phyloP scores from a whole-genome alignment of 92 coral and sea anemone genomes.

The Nematostella vectensis region DNA sequence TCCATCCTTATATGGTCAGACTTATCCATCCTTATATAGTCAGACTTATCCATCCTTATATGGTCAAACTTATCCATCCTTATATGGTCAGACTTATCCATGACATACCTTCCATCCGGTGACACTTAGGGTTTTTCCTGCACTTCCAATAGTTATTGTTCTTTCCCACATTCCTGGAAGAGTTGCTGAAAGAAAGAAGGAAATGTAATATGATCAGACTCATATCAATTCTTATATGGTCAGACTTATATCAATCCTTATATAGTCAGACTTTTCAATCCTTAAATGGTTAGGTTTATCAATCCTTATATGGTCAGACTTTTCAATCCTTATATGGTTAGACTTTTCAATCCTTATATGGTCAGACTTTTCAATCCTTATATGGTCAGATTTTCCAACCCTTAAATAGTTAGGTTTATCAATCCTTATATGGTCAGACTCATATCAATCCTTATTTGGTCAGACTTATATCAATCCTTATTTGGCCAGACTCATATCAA shows the following conservation, averaged over 20 bases:
- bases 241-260: too few relatives aligned
- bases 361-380: slow-evolving; percentile 48
- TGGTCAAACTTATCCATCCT: too few relatives aligned
- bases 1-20: too few relatives aligned
- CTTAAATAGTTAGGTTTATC: slow-evolving; percentile 21
- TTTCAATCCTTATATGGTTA: slow-evolving; percentile 77
- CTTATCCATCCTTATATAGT: too few relatives aligned
- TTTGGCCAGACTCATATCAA: too few relatives aligned
- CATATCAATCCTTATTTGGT: too few relatives aligned
- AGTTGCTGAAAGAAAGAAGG: slow-evolving; percentile 43
- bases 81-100: too few relatives aligned
- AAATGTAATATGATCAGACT: too few relatives aligned
- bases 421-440: slow-evolving; percentile 75
- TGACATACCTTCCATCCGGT: slow-evolving; percentile 92
- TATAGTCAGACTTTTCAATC: slow-evolving; percentile 35
- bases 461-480: too few relatives aligned
- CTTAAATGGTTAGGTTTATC: slow-evolving; percentile 72
- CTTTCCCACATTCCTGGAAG: slow-evolving; percentile 99
- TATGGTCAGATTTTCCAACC: too few relatives aligned
- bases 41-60: too few relatives aligned
- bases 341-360: too few relatives aligned
- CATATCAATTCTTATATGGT: slow-evolving; percentile 71
- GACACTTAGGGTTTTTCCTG: slow-evolving; percentile 84
- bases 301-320: neutral
- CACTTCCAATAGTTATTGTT: slow-evolving; percentile 89